Evolutionary conservation across 2,797 vertebrate species (phyloP).

Genomic region (Acanthurus lineatus): DNA sequence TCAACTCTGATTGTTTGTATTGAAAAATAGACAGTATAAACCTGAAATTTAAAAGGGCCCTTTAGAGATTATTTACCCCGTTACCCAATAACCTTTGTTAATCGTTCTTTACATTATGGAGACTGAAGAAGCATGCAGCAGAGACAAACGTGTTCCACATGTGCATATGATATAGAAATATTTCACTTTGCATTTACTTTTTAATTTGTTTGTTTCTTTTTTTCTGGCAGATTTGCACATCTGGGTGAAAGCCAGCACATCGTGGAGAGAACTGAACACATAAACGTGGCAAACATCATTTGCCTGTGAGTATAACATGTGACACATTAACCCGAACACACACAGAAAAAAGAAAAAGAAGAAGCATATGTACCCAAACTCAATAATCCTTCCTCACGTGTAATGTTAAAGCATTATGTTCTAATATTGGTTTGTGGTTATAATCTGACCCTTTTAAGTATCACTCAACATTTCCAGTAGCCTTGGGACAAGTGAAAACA

Average conservation of each 20-base stretch:
- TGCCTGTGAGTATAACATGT: slow-evolving; percentile 90
- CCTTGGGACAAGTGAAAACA: slow-evolving; percentile 18
- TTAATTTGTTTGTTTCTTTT: slow-evolving; percentile 17
- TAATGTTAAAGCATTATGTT: not conserved
- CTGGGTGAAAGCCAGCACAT: slow-evolving; percentile 93
- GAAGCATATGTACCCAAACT: slow-evolving; percentile 7
- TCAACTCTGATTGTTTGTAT: not conserved
- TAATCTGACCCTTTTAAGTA: slow-evolving; percentile 10
- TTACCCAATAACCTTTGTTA: not conserved
- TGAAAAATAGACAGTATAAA: not conserved
- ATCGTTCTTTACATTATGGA: not conserved
- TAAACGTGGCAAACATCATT: slow-evolving; percentile 86
- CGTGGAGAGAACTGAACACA: slow-evolving; percentile 87
- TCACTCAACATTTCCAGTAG: slow-evolving; percentile 34
- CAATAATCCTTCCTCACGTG: slow-evolving; percentile 32
- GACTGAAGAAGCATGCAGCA: not conserved
- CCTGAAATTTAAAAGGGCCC: not conserved
- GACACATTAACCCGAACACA: slow-evolving; percentile 22
- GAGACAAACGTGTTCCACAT: not conserved
- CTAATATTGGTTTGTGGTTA: slow-evolving; percentile 10
- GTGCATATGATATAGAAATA: not conserved
- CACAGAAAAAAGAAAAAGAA: not conserved
- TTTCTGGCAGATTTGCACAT: slow-evolving; percentile 90
- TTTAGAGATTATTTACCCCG: not conserved
- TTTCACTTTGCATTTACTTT: slow-evolving; percentile 1